These are phyloP conservation scores for Caenorhabditis uteleia DNA, from an alignment of 2,888 invertebrate genomes.

Conservation along the genomic window DNA sequence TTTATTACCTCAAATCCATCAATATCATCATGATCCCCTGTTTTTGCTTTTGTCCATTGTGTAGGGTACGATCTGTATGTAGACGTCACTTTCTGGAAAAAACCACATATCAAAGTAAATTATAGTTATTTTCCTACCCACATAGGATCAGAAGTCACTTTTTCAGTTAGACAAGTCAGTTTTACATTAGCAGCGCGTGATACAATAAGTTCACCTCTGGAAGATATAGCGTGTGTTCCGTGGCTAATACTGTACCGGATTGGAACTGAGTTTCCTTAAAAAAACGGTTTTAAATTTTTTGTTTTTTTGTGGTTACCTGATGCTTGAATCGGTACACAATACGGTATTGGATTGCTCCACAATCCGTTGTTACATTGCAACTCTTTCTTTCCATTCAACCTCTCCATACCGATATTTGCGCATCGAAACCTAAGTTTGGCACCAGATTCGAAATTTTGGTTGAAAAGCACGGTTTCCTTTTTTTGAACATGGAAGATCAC, in stretches of 20 bases:
- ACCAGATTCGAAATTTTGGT: constrained; percentile 61
- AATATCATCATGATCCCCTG: constrained; percentile 40
- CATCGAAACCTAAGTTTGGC: constrained; percentile 59
- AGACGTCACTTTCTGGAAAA: constrained; percentile 63
- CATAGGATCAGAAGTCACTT: constrained; percentile 43
- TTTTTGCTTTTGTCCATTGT: constrained; percentile 56
- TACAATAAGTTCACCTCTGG: constrained; percentile 59
- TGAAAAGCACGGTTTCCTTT: constrained; percentile 61
- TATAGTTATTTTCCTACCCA: constrained; percentile 48
- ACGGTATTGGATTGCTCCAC: constrained; percentile 47
- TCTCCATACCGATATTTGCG: constrained; percentile 51
- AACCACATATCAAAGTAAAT: constrained; percentile 3
- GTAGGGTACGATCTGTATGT: constrained; percentile 67
- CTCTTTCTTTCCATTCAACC: constrained; percentile 44
- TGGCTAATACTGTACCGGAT: constrained; percentile 61
- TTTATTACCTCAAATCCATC: constrained; percentile 62
- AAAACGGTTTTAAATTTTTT: background rate
- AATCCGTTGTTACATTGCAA: constrained; percentile 36
- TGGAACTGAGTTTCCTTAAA: constrained; percentile 58
- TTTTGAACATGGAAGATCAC: constrained; percentile 56
- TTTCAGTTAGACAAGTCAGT: constrained; percentile 61
- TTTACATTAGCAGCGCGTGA: constrained; percentile 61
- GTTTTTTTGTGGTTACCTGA: constrained; percentile 6
- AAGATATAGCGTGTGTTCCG: constrained; percentile 60
- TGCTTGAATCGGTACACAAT: constrained; percentile 43